Evolutionary conservation across 2,797 vertebrate genomes (phyloP).

Genomic region (Monodelphis domestica): DNA sequence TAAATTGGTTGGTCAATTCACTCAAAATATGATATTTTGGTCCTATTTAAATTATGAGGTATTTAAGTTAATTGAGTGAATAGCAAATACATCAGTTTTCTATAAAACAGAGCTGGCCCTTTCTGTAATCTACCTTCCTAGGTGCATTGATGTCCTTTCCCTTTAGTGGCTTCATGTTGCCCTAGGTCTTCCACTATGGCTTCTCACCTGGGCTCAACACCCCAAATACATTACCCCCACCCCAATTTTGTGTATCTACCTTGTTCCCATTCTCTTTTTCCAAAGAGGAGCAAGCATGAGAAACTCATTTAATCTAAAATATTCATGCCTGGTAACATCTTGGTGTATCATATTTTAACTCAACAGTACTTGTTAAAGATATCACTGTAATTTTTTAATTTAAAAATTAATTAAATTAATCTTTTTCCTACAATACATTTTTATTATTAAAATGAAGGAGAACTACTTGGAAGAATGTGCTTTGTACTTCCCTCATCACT

Average conservation of each 20-base stretch:
- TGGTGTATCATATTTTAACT: background rate
- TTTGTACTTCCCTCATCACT: background rate
- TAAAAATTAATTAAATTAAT: background rate
- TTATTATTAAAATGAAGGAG: background rate
- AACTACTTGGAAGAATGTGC: background rate
- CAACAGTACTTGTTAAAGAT: background rate
- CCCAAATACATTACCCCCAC: background rate
- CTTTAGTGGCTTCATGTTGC: background rate
- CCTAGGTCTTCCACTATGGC: background rate
- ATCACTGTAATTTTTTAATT: background rate
- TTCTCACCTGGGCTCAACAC: background rate
- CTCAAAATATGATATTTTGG: constrained; percentile 51
- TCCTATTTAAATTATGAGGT: background rate
- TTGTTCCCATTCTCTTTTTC: background rate
- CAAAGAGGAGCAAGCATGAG: background rate
- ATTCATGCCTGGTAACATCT: background rate
- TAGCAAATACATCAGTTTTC: background rate
- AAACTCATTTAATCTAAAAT: background rate
- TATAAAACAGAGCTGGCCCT: background rate
- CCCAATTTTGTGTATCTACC: background rate
- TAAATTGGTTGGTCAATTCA: constrained; percentile 35
- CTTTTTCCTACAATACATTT: background rate
- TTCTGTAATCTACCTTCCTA: background rate
- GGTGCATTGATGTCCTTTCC: background rate
- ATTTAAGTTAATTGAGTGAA: background rate